Base-by-base conservation (phyloP, 2,797 vertebrate species). In the Alcedo atthis region DNA sequence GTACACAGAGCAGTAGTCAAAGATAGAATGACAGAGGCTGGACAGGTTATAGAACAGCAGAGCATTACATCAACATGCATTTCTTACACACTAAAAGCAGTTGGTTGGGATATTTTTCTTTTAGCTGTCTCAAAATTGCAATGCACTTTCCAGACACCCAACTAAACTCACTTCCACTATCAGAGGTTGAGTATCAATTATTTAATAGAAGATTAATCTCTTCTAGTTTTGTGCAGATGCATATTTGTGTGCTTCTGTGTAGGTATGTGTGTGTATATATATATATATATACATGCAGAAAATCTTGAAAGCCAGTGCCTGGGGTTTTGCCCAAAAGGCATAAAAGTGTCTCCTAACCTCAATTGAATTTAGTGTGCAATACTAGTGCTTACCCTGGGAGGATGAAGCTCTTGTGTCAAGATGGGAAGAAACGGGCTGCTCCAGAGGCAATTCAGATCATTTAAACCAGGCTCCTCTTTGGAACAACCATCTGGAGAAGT, bases 381-480 rank as follows among this genome's bases (percentile, higher is more conserved):
- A 33, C 10, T 0, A 1, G 30, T 3, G 8, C 58, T 59, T 33
- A 7, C 28, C 4, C 0, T 19, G 43, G 67, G 21, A 91, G n/a
- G 55, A 53, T 1, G 3, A 17, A 79, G 32, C 20, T 62, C 20
- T 59, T 17, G 1, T 2, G 0, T 59, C 51, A 63, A 78, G 35
- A 73, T 22, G 82, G 49, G 7, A 88, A 35, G 71, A 46, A 53
- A 64, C 84, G 67, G 26, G n/a, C 61, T 63, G 9, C n/a, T 91
- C 33, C 53, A 74, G 68, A 49, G 81, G 53, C 35, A 74, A 67
- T 66, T 67, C 20, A 24, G 42, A 45, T 43, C 26, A n/a, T 62
- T 91, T 63, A 48, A 69, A 26, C 26, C 4, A 4, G 37, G 59
- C 28, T 48, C 37, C 13, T 51, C 0, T 28, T 63, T 48, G 30